Conservation (phyloP, 2,888 invertebrate genomes). For the Aquatica leii region DNA sequence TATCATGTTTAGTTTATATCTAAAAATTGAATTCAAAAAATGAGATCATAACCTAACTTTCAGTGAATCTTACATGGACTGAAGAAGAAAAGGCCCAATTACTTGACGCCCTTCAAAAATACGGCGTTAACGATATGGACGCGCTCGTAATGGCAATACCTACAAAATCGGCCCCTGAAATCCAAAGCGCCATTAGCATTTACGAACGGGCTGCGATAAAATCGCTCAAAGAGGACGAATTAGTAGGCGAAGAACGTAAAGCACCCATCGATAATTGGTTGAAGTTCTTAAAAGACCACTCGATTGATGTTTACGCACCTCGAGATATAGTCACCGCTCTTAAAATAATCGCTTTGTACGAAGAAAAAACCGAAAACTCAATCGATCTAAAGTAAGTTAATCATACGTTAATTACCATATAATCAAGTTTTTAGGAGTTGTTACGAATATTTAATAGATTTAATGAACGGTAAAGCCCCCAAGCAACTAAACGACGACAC, state of each 20-base stretch:
- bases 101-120: slow-evolving; percentile 15
- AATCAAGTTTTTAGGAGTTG: slow-evolving; percentile 19
- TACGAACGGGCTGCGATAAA: slow-evolving; percentile 14
- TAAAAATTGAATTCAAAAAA: too few species aligned
- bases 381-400: slow-evolving; percentile 4
- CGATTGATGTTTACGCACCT: not conserved
- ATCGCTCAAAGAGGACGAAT: not conserved
- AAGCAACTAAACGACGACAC: slow-evolving; percentile 6
- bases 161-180: slow-evolving; percentile 2
- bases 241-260: not conserved
- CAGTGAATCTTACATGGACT: slow-evolving; percentile 18
- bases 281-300: not conserved
- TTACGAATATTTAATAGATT: slow-evolving; percentile 13
- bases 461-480: slow-evolving; percentile 13
- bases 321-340: slow-evolving; percentile 14
- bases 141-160: not conserved
- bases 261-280: slow-evolving; percentile 20
- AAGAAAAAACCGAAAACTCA: not conserved
- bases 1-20: too few species aligned
- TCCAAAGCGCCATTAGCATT: slow-evolving; percentile 3
- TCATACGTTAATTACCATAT: too few species aligned
- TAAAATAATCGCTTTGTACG: slow-evolving; percentile 12
- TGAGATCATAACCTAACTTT: too few species aligned
- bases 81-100: slow-evolving; percentile 19
- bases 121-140: slow-evolving; percentile 3